Evolutionary conservation across 2,888 invertebrate genomes (phyloP).

Genomic region (Mythimna lalbum): DNA sequence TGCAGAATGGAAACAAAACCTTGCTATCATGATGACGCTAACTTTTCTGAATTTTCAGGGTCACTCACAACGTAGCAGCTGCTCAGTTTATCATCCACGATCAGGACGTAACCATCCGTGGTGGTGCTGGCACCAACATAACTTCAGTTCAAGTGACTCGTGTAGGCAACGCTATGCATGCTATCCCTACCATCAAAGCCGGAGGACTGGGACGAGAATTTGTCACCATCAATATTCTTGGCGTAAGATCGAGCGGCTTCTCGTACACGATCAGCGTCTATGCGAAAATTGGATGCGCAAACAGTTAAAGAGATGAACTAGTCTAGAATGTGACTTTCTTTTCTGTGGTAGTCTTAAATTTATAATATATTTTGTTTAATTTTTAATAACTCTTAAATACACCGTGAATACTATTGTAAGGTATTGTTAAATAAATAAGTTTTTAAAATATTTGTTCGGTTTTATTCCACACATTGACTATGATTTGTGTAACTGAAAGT

Average conservation of each 20-base stretch:
- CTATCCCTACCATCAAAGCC: slow-evolving; percentile 22
- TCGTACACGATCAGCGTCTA: slow-evolving; percentile 10
- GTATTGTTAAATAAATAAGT: slow-evolving; percentile 13
- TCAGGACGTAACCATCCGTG: slow-evolving; percentile 18
- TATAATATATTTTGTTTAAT: slow-evolving; percentile 1
- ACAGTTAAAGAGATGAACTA: slow-evolving; percentile 2
- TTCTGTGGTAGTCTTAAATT: not conserved
- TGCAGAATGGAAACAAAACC: no score
- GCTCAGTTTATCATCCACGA: slow-evolving; percentile 25
- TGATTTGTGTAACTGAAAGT: not conserved
- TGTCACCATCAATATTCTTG: slow-evolving; percentile 16
- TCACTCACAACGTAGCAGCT: slow-evolving; percentile 28
- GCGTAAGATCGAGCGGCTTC: slow-evolving; percentile 29
- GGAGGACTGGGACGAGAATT: slow-evolving; percentile 25
- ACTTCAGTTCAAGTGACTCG: slow-evolving; percentile 20
- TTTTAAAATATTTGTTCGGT: not conserved
- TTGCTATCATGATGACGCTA: not conserved
- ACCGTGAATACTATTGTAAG: not conserved
- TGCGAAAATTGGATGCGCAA: slow-evolving; percentile 24
- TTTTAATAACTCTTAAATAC: not conserved
- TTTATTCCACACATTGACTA: not conserved
- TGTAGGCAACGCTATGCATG: slow-evolving; percentile 24
- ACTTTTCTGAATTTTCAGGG: not conserved
- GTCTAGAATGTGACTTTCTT: not conserved
- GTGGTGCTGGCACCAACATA: slow-evolving; percentile 20